Base-by-base conservation (phyloP, 1,140 invertebrate genomes). In the Dufourea novaeangliae region DNA sequence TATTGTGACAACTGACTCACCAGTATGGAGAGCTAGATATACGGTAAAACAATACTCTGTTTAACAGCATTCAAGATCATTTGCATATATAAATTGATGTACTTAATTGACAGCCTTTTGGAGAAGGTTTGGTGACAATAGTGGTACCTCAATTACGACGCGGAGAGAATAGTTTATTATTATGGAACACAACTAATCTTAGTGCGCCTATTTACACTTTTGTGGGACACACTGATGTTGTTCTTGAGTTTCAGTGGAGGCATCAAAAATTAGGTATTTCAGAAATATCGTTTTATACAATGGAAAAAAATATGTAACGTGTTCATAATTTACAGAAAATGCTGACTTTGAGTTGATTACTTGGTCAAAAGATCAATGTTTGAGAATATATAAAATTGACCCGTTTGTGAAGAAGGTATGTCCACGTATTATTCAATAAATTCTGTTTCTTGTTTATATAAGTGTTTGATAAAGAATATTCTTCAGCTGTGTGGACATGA, bases 221-320 rank as follows among this genome's bases (percentile, higher is more conserved):
- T 92, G 95, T 97, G 46, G 98, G 97, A 0, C 98, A 99, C 88
- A 96, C 96, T 3, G 98, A 99, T 93, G 97, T 98, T 46, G 97
- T 99, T 44, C 92, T 98, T 46, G 98, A 99, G 87, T 99, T 99
- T 95, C 97, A 97, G 82, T 99, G 98, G 98, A 94, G 97, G 75
- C 94, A 95, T 54, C 94, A 95, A 79, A 93, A 89, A 92, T 93
- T 91, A 88, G 93, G 92, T 94, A 69, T 12, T 27, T 22, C 39
- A 2, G 1, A 29, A 61, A 25, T 57, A 22, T 34, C 56, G 11
- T 44, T 46, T n/a, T 41, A 46, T 57, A 22, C 39, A 41, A 32
- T 7, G 8, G 7, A 41, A 34, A 29, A 41, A n/a, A 52, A 68
- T 63, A 54, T 12, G 25, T 75, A 83, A 41, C 74, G 22, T 74